phyloP scores from a whole-genome alignment of 2,888 invertebrate genomes.

The Steinernema hermaphroditum region DNA sequence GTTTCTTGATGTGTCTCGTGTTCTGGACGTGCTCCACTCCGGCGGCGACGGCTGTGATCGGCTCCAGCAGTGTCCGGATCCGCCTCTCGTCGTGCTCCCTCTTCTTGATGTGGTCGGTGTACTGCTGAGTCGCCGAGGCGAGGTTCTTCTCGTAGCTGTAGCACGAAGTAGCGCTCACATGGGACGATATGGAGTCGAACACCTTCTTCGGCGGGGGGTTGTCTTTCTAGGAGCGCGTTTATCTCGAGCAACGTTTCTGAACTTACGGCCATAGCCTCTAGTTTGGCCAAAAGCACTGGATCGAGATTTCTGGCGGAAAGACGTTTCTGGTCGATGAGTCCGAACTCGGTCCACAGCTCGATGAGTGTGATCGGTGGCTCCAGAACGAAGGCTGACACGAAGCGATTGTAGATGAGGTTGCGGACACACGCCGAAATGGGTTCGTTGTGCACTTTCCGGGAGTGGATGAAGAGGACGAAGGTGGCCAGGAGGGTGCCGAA shows the following conservation, averaged over 20 bases:
- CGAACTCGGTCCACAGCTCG: constrained; percentile 64
- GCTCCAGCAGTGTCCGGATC: not conserved
- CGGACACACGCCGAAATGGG: constrained; percentile 44
- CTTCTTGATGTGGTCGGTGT: constrained; percentile 43
- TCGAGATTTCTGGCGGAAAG: constrained; percentile 48
- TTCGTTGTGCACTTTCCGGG: constrained; percentile 37
- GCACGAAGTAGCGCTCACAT: constrained; percentile 44
- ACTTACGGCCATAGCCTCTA: constrained; percentile 46
- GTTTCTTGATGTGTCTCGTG: constrained; percentile 55
- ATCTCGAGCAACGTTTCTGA: not conserved
- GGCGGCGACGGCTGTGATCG: constrained; percentile 36
- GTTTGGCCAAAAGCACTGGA: constrained; percentile 46
- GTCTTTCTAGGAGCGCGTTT: constrained; percentile 16
- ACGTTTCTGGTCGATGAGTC: constrained; percentile 52
- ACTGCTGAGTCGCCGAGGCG: constrained; percentile 59
- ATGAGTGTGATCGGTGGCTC: constrained; percentile 56
- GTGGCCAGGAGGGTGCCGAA: constrained; percentile 69
- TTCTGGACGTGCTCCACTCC: constrained; percentile 42
- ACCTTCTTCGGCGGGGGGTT: constrained; percentile 44
- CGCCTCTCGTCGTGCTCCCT: constrained; percentile 20
- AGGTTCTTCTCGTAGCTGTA: constrained; percentile 55
- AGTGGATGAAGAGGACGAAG: constrained; percentile 69
- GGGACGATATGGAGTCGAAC: constrained; percentile 56
- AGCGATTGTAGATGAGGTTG: constrained; percentile 36
- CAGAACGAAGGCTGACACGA: constrained; percentile 36